Base-by-base conservation (phyloP, 2,113 vertebrate genomes). In the Malaclemys terrapin region DNA sequence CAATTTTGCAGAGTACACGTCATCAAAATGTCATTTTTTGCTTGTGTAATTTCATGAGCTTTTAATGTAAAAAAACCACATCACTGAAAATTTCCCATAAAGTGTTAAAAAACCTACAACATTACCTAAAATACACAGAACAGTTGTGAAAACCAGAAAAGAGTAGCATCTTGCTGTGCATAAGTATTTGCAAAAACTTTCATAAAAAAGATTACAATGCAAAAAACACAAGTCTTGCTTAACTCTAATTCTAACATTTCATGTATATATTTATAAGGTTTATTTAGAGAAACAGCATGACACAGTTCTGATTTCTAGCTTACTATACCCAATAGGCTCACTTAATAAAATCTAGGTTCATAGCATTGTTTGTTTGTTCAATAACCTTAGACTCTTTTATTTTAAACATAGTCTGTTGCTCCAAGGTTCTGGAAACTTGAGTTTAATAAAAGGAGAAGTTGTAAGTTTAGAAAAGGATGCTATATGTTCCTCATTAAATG, bases 201-300 rank as follows among this genome's bases (percentile, higher is more conserved):
- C 76, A 4, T 1, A 9, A 38, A 35, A 94, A 82, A 54, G n/a
- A 35, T 82, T 82, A 9, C 45, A 86, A 91, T 95, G 62, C 20
- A 91, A 72, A 84, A 24, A 93, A 17, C 52, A 93, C 10, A 42
- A 90, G 82, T 59, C 3, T 59, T 78, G 10, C 6, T 54, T n/a
- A 54, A 80, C 90, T 76, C 76, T 47, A 89, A 76, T 85, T 82
- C 49, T 42, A 47, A 29, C 76, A 80, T 89, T 95, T 88, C 3
- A 10, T 75, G 56, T 52, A 19, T 19, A 49, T 50, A 89, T 91
- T 93, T 89, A 59, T 86, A 84, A 47, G 69, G 80, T 88, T 94
- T 88, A 53, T 88, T 89, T 80, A 93, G 54, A 90, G 89, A 78
- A 93, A 78, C 4, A 83, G 79, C 72, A 89, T 92, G 45, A 25